These are phyloP conservation scores for Pipistrellus kuhlii DNA, from an alignment of 2,797 vertebrate genomes.

Conservation along the genomic window DNA sequence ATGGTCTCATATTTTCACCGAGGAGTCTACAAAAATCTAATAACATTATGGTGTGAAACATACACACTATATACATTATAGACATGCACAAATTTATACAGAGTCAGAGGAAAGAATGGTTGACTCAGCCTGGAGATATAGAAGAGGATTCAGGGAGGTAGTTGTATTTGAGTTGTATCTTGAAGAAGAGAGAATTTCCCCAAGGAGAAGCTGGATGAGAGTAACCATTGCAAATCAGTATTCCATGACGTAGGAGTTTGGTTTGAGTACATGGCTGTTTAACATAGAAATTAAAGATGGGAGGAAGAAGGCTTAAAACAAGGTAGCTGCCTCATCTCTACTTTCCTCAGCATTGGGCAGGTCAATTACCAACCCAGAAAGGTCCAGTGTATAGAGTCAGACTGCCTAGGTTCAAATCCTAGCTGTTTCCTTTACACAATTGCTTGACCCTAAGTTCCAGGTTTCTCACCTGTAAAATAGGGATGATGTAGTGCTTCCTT, in stretches of 20 bases:
- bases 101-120: conserved; percentile 31
- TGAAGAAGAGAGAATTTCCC: conserved; percentile 8
- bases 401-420: neutral
- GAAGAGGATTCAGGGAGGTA: neutral
- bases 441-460: conserved; percentile 37
- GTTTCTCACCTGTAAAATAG: conserved; percentile 1
- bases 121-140: neutral
- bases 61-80: neutral
- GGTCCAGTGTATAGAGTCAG: neutral
- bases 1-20: conserved; percentile 17
- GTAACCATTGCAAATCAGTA: neutral
- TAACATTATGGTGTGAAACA: neutral
- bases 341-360: neutral
- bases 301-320: neutral
- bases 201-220: neutral
- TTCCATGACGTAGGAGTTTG: too few relatives aligned
- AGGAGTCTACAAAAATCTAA: neutral
- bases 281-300: neutral
- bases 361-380: neutral
- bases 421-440: neutral
- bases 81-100: neutral
- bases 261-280: neutral
- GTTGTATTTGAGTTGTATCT: neutral
- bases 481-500: neutral
- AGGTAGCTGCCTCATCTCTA: neutral